Evolutionary conservation across 1,140 invertebrate species (phyloP).

Genomic region (Bemisia tabaci): DNA sequence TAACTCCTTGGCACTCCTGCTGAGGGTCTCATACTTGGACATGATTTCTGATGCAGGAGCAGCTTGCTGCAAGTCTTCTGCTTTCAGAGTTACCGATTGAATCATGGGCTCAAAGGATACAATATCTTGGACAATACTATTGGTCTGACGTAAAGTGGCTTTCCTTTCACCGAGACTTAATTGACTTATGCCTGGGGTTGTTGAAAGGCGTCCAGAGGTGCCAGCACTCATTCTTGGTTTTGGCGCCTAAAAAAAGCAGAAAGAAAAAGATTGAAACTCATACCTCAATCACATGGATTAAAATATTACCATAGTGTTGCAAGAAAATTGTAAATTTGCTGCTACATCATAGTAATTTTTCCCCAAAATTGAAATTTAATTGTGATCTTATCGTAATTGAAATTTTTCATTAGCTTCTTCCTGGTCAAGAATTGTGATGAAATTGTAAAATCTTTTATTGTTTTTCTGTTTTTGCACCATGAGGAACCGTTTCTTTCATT

Average conservation of each 20-base stretch:
- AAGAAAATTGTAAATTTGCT: too few species aligned
- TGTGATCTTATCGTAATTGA: too few species aligned
- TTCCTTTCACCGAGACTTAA: conserved; percentile 70
- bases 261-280: not conserved
- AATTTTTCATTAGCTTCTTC: too few species aligned
- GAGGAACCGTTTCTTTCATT: too few species aligned
- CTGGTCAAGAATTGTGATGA: too few species aligned
- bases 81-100: conserved; percentile 80
- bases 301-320: too few species aligned
- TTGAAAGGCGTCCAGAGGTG: not conserved
- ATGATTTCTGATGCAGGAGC: conserved; percentile 77
- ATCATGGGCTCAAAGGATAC: conserved; percentile 92
- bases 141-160: conserved; percentile 76
- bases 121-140: conserved; percentile 87
- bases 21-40: conserved; percentile 75
- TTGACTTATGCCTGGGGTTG: conserved; percentile 50
- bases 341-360: too few species aligned
- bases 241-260: not conserved
- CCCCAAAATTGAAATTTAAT: too few species aligned
- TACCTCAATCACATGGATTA: too few species aligned
- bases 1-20: conserved; percentile 60
- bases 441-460: too few species aligned
- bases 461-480: too few species aligned
- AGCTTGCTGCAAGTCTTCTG: conserved; percentile 73
- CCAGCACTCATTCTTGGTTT: conserved; percentile 1